These are phyloP conservation scores for Porites lobata DNA, from an alignment of 92 coral and sea anemone genomes.

Conservation along the genomic window DNA sequence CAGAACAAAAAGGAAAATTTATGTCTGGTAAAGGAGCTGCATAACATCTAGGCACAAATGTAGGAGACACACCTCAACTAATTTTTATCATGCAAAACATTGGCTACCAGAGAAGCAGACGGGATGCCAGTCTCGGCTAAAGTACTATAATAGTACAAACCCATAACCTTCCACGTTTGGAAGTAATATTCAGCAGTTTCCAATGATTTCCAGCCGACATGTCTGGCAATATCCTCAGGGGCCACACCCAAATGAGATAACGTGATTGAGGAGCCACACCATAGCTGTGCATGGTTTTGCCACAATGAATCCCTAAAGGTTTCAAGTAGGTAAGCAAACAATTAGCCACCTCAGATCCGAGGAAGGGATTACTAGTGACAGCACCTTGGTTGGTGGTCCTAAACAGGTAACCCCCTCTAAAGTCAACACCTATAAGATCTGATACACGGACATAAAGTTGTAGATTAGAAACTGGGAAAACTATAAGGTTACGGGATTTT, in stretches of 20 bases:
- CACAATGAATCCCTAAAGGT: background rate
- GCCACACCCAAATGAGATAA: constrained; percentile 56
- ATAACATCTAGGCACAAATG: too few relatives aligned
- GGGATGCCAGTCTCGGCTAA: background rate
- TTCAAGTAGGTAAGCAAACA: background rate
- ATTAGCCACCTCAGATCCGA: background rate
- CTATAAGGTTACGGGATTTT: constrained; percentile 13
- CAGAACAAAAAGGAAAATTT: too few relatives aligned
- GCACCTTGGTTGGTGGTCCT: constrained; percentile 44
- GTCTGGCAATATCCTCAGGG: constrained; percentile 45
- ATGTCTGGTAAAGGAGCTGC: too few relatives aligned
- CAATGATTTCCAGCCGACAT: constrained; percentile 60
- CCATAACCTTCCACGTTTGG: too few relatives aligned
- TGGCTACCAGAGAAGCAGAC: background rate
- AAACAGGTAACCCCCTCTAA: constrained; percentile 58
- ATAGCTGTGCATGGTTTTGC: constrained; percentile 59
- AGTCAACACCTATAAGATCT: constrained; percentile 55
- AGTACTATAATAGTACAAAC: background rate
- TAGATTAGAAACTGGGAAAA: constrained; percentile 62
- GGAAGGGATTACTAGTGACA: constrained; percentile 51
- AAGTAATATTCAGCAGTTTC: background rate
- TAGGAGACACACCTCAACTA: too few relatives aligned
- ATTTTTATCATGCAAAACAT: background rate
- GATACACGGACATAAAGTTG: constrained; percentile 57
- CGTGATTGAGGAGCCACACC: constrained; percentile 64